A percentile compares a stretch with the other conserved stretches of the same genome.
phyloP scores from a whole-genome alignment of 2,797 vertebrate genomes.

The Ctenopoma multispine region DNA sequence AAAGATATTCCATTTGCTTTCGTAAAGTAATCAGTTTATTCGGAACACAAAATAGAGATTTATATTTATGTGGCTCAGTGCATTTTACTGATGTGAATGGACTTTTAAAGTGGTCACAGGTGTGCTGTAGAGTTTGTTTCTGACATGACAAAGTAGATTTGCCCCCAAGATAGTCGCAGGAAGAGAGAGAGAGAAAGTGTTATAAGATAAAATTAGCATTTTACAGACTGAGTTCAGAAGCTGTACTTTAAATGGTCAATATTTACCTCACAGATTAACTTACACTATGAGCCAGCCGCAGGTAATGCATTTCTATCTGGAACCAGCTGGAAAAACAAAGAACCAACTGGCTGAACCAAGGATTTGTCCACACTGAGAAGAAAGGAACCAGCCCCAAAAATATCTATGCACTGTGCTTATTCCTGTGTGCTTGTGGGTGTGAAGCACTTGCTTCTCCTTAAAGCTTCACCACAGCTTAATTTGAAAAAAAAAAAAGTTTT shows the following conservation, averaged over 20 bases:
- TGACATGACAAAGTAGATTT: slow-evolving; percentile 10
- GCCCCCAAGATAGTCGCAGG: slow-evolving; percentile 13
- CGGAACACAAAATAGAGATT: slow-evolving; percentile 6
- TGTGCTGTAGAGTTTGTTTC: slow-evolving; percentile 47
- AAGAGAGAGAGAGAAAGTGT: slow-evolving; percentile 1
- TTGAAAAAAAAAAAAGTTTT: slow-evolving; percentile 10
- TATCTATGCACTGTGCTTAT: slow-evolving; percentile 39
- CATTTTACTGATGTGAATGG: not conserved
- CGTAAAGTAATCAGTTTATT: slow-evolving; percentile 26
- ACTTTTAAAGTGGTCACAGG: slow-evolving; percentile 45
- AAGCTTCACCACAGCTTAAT: slow-evolving; percentile 21
- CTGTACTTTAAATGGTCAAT: slow-evolving; percentile 32
- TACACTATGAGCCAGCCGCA: slow-evolving; percentile 22
- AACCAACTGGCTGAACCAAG: slow-evolving; percentile 30
- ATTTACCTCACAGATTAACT: slow-evolving; percentile 31
- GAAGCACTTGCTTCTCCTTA: slow-evolving; percentile 22
- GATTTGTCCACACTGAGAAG: slow-evolving; percentile 33
- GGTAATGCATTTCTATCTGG: slow-evolving; percentile 31
- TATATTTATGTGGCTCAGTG: not conserved
- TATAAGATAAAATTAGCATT: slow-evolving; percentile 22
- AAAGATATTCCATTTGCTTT: slow-evolving; percentile 27
- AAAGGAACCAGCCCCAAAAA: slow-evolving; percentile 18
- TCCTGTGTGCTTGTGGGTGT: slow-evolving; percentile 26
- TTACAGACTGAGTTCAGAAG: slow-evolving; percentile 23
- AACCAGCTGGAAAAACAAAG: slow-evolving; percentile 33